phyloP scores from a whole-genome alignment of 2,888 invertebrate genomes.

The Aphidoletes aphidimyza region DNA sequence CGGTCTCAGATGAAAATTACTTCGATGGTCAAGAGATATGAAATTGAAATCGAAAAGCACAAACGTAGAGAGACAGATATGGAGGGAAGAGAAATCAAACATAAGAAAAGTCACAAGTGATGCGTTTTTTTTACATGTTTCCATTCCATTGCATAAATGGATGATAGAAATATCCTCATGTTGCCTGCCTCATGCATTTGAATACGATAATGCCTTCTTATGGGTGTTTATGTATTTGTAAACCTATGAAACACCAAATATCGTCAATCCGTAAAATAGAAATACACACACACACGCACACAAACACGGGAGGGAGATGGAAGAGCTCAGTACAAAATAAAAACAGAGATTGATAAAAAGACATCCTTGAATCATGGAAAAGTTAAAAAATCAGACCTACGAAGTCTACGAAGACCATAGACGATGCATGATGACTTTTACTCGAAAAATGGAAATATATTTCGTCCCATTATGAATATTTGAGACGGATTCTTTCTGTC shows the following conservation, averaged over 20 bases:
- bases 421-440: conserved; percentile 3
- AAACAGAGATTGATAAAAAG: conserved; percentile 34
- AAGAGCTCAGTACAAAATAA: too few species aligned
- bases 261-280: not conserved
- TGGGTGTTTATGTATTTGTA: conserved; percentile 14
- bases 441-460: not conserved
- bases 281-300: not conserved
- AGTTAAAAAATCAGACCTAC: not conserved
- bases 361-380: conserved; percentile 19
- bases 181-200: conserved; percentile 3
- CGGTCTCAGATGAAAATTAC: not conserved
- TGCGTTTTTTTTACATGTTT: not conserved
- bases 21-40: conserved; percentile 31
- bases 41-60: conserved; percentile 13
- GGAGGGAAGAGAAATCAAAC: not conserved
- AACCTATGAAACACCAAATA: not conserved
- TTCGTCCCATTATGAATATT: conserved; percentile 19
- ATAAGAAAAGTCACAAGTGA: not conserved
- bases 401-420: not conserved
- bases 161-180: conserved; percentile 44
- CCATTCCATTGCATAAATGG: conserved; percentile 15
- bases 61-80: not conserved
- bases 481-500: not conserved
- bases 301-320: not conserved
- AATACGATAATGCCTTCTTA: conserved; percentile 26